These are phyloP conservation scores for Neoseiulus cucumeris DNA, from an alignment of 1,140 invertebrate genomes.

Conservation along the genomic window DNA sequence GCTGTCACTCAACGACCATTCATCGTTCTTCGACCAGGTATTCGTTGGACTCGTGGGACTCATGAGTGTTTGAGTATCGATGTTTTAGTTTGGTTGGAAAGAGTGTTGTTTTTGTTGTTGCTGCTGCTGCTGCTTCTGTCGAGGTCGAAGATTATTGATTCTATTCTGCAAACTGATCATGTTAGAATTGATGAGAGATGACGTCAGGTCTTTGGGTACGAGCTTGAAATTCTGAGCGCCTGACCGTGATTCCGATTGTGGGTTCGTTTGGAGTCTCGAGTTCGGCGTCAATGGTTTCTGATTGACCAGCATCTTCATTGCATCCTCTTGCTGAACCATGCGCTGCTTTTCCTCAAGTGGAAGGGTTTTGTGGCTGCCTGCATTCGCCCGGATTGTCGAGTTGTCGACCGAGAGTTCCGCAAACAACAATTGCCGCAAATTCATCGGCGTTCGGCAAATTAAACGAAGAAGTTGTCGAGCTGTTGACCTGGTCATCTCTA, in stretches of 20 bases:
- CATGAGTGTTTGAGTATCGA: background rate
- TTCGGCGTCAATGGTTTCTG: slow-evolving; percentile 29
- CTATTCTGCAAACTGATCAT: slow-evolving; percentile 23
- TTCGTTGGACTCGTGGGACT: background rate
- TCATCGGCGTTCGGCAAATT: background rate
- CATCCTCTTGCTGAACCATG: slow-evolving; percentile 44
- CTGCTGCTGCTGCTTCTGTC: background rate
- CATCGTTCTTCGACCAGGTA: background rate
- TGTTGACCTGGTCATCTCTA: slow-evolving; percentile 39
- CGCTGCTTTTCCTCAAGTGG: slow-evolving; percentile 26
- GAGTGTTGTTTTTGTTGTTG: background rate
- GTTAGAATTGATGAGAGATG: slow-evolving; percentile 42
- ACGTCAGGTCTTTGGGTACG: slow-evolving; percentile 32
- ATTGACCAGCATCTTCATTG: slow-evolving; percentile 35
- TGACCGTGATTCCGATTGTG: slow-evolving; percentile 20
- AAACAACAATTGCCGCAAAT: no score
- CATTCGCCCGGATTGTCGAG: background rate
- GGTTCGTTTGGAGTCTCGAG: slow-evolving; percentile 24
- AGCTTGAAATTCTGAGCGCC: slow-evolving; percentile 16
- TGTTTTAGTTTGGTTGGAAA: background rate
- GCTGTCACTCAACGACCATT: background rate
- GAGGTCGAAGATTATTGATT: background rate
- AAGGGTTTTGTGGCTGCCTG: slow-evolving; percentile 13
- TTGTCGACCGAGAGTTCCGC: slow-evolving; percentile 4
- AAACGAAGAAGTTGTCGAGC: background rate